These are phyloP conservation scores for Melanaphis sacchari DNA, from an alignment of 1,140 invertebrate genomes.

Conservation along the genomic window DNA sequence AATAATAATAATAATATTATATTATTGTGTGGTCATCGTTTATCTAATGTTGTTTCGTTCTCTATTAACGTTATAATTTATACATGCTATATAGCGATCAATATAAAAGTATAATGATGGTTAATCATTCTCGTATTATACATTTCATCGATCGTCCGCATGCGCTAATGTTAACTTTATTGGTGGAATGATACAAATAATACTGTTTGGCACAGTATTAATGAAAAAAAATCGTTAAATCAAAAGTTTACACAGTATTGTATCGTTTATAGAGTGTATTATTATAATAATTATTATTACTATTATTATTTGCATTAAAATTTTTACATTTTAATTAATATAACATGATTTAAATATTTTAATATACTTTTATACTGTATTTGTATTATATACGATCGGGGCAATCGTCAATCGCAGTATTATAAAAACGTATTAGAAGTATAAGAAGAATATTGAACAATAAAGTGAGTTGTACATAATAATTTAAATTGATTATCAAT, in stretches of 20 bases:
- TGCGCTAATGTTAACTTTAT: not conserved
- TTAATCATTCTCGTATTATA: not conserved
- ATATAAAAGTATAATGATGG: not conserved
- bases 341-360: no score
- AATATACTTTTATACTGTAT: not conserved
- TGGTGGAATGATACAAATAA: conserved; percentile 2
- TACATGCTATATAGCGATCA: not conserved
- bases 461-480: not conserved
- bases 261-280: not conserved
- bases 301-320: not conserved
- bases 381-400: not conserved
- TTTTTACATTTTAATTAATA: not conserved
- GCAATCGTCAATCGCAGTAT: not conserved
- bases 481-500: not conserved
- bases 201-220: not conserved
- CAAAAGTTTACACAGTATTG: not conserved
- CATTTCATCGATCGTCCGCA: not conserved
- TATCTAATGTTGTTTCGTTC: not conserved
- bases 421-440: not conserved
- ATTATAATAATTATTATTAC: no score
- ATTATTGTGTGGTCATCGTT: not conserved
- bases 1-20: not conserved
- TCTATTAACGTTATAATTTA: not conserved
- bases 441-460: not conserved
- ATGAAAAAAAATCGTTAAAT: not conserved